A percentile compares a stretch with the other conserved stretches of the same genome.
Evolutionary conservation across 2,888 invertebrate genomes (phyloP).

Genomic region (Tenthredo scrophulariae): DNA sequence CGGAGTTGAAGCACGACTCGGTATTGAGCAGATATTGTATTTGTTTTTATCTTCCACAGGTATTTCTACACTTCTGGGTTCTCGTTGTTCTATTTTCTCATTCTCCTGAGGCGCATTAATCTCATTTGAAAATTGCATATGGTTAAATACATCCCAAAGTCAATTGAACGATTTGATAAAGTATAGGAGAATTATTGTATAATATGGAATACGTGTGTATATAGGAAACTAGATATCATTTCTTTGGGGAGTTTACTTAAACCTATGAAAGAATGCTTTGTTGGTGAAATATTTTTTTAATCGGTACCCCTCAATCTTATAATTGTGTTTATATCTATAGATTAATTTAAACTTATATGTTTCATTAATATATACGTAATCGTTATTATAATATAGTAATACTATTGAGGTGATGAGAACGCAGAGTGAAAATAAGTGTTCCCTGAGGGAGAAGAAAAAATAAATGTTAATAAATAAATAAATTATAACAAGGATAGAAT

Average conservation of each 20-base stretch:
- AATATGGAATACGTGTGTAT: neutral
- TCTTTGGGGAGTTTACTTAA: neutral
- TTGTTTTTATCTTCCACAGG: conserved; percentile 63
- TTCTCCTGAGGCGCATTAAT: conserved; percentile 74
- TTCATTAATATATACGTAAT: conserved; percentile 1
- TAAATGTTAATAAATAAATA: conserved; percentile 42
- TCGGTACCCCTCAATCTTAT: conserved; percentile 59
- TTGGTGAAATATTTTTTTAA: conserved; percentile 39
- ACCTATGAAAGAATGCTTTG: neutral
- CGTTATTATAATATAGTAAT: conserved; percentile 58
- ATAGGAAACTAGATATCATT: neutral
- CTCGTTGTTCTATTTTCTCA: conserved; percentile 73
- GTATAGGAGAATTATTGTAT: neutral
- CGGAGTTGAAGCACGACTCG: conserved; percentile 24
- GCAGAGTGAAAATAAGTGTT: conserved; percentile 19
- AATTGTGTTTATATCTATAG: conserved; percentile 54
- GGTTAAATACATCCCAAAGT: neutral
- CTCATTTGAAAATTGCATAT: neutral
- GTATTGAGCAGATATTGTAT: conserved; percentile 2
- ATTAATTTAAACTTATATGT: neutral
- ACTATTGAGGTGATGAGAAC: conserved; percentile 65
- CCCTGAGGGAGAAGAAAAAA: neutral
- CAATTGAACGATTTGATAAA: neutral
- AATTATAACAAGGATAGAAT: conserved; percentile 49
- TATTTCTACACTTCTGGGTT: conserved; percentile 75